These are phyloP conservation scores for Spilosoma lubricipeda DNA, from an alignment of 2,888 invertebrate species.

Conservation along the genomic window DNA sequence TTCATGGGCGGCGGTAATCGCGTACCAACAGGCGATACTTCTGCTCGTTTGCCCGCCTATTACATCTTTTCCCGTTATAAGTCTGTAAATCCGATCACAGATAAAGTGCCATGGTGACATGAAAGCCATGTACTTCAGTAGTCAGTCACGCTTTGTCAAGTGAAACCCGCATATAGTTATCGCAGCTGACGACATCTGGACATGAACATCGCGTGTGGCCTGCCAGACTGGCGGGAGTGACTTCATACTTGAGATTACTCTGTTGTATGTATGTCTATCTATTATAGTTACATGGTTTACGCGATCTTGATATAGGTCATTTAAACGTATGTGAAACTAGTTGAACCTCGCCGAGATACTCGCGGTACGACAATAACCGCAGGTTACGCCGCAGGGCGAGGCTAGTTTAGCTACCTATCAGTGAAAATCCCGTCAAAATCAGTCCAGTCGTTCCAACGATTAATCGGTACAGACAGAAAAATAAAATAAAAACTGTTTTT, in stretches of 20 bases:
- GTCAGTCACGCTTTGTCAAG: conserved; percentile 40
- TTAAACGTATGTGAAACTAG: neutral
- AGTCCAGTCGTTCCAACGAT: too few relatives aligned
- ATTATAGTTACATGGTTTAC: neutral
- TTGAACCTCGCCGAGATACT: too few relatives aligned
- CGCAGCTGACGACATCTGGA: conserved; percentile 48
- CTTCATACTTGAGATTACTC: conserved; percentile 19
- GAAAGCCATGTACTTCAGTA: conserved; percentile 15
- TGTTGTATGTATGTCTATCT: neutral
- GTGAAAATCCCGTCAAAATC: too few relatives aligned
- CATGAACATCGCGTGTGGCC: conserved; percentile 47
- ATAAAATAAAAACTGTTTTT: too few relatives aligned
- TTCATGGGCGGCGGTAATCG: too few relatives aligned
- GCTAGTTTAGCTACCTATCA: too few relatives aligned
- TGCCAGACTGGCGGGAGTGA: conserved; percentile 28
- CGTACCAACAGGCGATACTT: too few relatives aligned
- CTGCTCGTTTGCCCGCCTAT: too few relatives aligned
- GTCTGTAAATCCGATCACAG: neutral
- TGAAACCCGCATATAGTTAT: conserved; percentile 48
- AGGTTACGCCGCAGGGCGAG: too few relatives aligned
- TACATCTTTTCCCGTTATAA: neutral
- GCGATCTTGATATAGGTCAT: neutral
- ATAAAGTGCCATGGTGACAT: neutral
- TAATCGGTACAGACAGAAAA: too few relatives aligned
- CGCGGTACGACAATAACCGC: too few relatives aligned